phyloP scores from a whole-genome alignment of 2,113 vertebrate species.

The Orcinus orca region DNA sequence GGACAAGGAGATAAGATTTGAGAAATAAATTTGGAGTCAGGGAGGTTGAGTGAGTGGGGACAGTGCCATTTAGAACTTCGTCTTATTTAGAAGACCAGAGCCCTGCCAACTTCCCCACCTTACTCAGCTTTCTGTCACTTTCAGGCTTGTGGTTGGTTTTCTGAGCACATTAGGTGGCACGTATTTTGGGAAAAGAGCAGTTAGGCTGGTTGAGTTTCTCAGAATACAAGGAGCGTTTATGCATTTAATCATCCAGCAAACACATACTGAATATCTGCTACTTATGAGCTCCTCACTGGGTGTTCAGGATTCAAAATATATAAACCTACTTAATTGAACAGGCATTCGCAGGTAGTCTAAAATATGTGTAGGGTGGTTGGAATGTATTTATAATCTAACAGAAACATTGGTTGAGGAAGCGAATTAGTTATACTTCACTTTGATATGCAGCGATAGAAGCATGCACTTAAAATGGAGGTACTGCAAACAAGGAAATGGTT shows the following conservation, averaged over 20 bases:
- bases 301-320: background rate
- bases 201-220: background rate
- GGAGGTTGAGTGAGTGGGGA: background rate
- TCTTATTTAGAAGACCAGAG: background rate
- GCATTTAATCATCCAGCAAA: background rate
- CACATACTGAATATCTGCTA: background rate
- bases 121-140: background rate
- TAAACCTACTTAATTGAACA: background rate
- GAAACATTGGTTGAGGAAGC: background rate
- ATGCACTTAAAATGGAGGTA: background rate
- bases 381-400: background rate
- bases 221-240: background rate
- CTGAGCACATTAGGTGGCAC: background rate
- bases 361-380: background rate
- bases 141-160: background rate
- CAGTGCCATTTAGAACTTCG: background rate
- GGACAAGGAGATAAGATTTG: rapidly evolving
- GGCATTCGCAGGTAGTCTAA: background rate
- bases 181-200: background rate
- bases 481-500: background rate
- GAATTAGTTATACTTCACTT: background rate
- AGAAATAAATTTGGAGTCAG: background rate
- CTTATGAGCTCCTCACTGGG: background rate
- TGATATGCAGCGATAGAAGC: background rate
- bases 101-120: rapidly evolving